Evolutionary conservation across 30 jellyfish, hydroid and myxozoan genomes (phyloP).

Genomic region (Chrysaora quinquecirrha): DNA sequence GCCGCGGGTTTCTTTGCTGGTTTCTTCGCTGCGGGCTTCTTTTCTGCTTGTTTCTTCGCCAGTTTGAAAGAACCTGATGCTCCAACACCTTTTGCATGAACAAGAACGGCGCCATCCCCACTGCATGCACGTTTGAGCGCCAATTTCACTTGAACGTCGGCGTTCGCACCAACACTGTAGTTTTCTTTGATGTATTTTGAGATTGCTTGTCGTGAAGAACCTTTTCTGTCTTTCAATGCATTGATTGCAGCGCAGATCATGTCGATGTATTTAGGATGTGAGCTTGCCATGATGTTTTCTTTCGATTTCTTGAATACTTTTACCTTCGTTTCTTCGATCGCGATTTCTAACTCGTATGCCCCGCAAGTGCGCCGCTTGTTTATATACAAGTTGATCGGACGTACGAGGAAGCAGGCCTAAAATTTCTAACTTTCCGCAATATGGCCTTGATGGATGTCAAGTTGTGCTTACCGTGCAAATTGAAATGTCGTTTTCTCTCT

Average conservation of each 20-base stretch:
- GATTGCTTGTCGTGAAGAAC: constrained; percentile 83
- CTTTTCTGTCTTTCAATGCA: constrained; percentile 70
- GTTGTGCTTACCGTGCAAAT: constrained; percentile 64
- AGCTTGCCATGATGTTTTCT: constrained; percentile 7
- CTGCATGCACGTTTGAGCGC: constrained; percentile 70
- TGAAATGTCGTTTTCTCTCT: constrained; percentile 18
- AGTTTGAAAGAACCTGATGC: constrained; percentile 88
- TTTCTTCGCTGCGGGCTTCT: constrained; percentile 45
- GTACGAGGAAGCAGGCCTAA: constrained; percentile 73
- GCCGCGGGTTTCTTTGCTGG: constrained; percentile 42
- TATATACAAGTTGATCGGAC: constrained; percentile 71
- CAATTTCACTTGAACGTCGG: constrained; percentile 62
- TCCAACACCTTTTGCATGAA: constrained; percentile 74
- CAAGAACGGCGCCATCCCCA: constrained; percentile 27
- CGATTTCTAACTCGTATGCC: constrained; percentile 14
- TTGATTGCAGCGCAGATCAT: constrained; percentile 81
- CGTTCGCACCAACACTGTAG: constrained; percentile 74
- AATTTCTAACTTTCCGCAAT: constrained; percentile 38
- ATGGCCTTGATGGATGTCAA: constrained; percentile 49
- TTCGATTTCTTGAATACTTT: not conserved
- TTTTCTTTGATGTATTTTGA: constrained; percentile 65
- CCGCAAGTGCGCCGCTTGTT: constrained; percentile 39
- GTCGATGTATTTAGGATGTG: constrained; percentile 84
- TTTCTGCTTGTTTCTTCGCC: constrained; percentile 50
- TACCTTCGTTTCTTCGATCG: not conserved